Percentiles rank a stretch among this genome's conserved stretches.
Conservation (phyloP, 2,113 vertebrate species). For the Acanthisitta chloris region DNA sequence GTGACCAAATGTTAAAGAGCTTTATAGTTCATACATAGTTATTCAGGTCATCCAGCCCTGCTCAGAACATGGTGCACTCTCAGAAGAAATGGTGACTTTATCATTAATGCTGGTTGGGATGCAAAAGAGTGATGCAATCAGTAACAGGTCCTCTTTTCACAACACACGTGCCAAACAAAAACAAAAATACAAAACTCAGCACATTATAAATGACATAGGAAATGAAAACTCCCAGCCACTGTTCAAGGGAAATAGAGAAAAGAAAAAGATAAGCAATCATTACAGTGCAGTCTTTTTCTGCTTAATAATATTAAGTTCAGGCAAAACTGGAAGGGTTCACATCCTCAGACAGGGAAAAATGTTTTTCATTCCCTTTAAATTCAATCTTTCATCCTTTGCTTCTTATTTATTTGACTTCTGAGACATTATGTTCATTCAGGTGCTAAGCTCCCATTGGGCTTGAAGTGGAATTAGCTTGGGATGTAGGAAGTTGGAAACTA, state of each 20-base stretch:
- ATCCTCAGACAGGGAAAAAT: conserved; percentile 58
- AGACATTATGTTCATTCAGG: conserved; percentile 38
- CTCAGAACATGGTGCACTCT: not conserved
- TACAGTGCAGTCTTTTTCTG: conserved; percentile 44
- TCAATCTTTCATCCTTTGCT: conserved; percentile 36
- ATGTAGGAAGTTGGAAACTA: not conserved
- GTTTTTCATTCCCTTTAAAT: conserved; percentile 50
- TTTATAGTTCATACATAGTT: not conserved
- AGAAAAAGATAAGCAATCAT: conserved; percentile 57
- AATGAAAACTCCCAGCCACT: conserved; percentile 50
- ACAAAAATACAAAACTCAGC: conserved; percentile 44
- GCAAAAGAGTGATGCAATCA: conserved; percentile 7
- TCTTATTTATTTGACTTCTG: conserved; percentile 52
- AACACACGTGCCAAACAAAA: conserved; percentile 11
- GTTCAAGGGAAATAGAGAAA: conserved; percentile 40
- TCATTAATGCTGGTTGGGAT: not conserved
- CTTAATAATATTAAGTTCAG: conserved; percentile 50
- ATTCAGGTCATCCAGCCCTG: not conserved
- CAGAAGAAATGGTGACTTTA: not conserved
- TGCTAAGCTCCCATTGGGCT: conserved; percentile 31
- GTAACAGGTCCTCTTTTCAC: not conserved
- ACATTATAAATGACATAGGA: conserved; percentile 68
- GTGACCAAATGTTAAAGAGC: not conserved
- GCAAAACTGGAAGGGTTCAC: conserved; percentile 33
- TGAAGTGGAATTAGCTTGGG: conserved; percentile 50